Evolutionary conservation across 2,113 vertebrate species (phyloP), one percentile per base, ranked within the genome.

Genomic region (Abramis brama): DNA sequence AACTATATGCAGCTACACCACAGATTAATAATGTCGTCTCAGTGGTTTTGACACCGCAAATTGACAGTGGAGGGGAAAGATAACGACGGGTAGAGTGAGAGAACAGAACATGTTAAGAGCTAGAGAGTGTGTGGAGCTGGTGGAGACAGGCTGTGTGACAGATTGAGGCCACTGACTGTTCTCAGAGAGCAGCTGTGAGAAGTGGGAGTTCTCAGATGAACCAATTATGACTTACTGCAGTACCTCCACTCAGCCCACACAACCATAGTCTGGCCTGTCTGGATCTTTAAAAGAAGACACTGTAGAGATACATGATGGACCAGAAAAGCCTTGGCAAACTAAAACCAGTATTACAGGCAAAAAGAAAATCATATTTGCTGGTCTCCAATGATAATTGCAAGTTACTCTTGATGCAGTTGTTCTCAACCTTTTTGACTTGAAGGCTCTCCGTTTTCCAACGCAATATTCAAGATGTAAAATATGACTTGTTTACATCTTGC

Each of bases 161-260:
- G 94, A 94, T 94, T 94, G 94, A 93, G 94, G 92, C 92, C 91
- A 91, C 76, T 89, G 89, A 84, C 90, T 91, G 92, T 91, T 92
- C 82, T 87, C 66, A 82, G 89, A 91, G 87, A 93, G 89, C 91
- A 91, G 92, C 92, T 93, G 90, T 89, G 89, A 90, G 88, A 87
- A 91, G 90, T 92, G 90, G 92, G 91, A 92, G 90, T 84, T 82
- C 79, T 90, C 87, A 71, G 78, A 82, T 68, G 23, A 70, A 59
- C 55, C 83, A 86, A 82, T 89, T 81, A 81, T 86, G 85, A 79
- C 83, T 83, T 77, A 70, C 81, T 74, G 55, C 52, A 59, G 19
- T 30, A 68, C 25, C 80, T 82, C 36, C 4, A 62, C 62, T 57
- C 82, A 68, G 11, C 82, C 85, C 50, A 85, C 78, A 55, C 82